Evolutionary conservation across 2,113 vertebrate genomes (phyloP).

Genomic region (Tympanuchus pallidicinctus): DNA sequence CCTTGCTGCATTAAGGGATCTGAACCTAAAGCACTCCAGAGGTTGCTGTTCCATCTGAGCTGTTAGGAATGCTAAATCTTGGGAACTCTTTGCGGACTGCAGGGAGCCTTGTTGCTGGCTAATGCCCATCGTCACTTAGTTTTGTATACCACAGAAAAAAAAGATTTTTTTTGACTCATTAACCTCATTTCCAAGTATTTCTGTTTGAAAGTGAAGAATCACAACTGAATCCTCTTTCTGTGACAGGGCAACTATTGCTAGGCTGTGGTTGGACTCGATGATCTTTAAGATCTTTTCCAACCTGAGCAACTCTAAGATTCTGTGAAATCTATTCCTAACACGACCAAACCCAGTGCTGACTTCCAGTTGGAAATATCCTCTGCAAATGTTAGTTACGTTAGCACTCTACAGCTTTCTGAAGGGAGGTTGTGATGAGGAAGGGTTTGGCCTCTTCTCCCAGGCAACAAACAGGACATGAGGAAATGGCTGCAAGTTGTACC

Average conservation of each 20-base stretch:
- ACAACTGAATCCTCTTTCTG: not conserved
- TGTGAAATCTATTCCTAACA: not conserved
- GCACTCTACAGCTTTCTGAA: too few species aligned
- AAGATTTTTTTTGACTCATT: not conserved
- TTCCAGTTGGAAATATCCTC: not conserved
- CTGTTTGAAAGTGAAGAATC: not conserved
- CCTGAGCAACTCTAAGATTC: too few species aligned
- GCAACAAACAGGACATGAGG: not conserved
- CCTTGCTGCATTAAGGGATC: not conserved
- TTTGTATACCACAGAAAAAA: not conserved
- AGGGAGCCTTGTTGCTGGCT: not conserved
- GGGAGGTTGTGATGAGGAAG: too few species aligned
- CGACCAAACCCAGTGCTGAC: rapidly evolving
- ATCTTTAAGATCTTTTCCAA: too few species aligned
- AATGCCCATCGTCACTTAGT: not conserved
- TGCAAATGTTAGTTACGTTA: not conserved
- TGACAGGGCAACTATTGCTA: not conserved
- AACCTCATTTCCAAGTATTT: not conserved
- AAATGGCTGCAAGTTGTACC: not conserved
- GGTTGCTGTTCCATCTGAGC: not conserved
- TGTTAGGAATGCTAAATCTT: not conserved
- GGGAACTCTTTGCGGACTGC: not conserved
- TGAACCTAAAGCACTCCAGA: not conserved
- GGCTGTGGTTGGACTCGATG: too few species aligned
- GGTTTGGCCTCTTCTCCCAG: too few species aligned